Percentiles rank a stretch among this genome's conserved stretches.
These are phyloP conservation scores for Struthio camelus DNA, from an alignment of 2,113 vertebrate species.

Conservation along the genomic window DNA sequence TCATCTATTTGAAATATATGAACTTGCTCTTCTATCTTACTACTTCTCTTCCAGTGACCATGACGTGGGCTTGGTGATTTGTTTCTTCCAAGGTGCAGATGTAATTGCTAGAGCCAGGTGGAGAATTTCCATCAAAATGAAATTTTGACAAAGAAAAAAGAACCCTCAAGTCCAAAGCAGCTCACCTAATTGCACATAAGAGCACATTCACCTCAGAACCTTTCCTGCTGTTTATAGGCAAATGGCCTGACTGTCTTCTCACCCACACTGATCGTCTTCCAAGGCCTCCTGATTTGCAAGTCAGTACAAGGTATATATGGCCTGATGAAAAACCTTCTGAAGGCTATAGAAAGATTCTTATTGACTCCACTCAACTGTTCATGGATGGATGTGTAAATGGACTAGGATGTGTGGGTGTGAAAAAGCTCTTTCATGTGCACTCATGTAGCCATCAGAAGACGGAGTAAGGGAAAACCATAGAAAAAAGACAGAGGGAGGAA, in stretches of 20 bases:
- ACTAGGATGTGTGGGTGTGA: background rate
- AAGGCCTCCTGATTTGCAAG: background rate
- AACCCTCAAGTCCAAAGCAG: background rate
- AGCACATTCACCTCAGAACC: background rate
- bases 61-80: background rate
- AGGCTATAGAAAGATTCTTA: background rate
- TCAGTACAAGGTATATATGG: background rate
- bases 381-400: too few relatives aligned
- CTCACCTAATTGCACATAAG: background rate
- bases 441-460: background rate
- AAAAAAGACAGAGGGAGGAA: background rate
- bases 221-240: background rate
- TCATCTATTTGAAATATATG: background rate
- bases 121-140: background rate
- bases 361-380: accelerated
- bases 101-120: background rate
- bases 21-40: background rate
- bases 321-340: background rate
- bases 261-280: background rate
- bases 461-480: background rate
- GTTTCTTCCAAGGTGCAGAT: background rate
- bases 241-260: background rate
- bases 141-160: background rate
- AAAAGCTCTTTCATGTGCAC: background rate
- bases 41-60: background rate